Percentiles rank a stretch among this genome's conserved stretches.
phyloP scores from a whole-genome alignment of 1,140 invertebrate species.

The Asbolus verrucosus region DNA sequence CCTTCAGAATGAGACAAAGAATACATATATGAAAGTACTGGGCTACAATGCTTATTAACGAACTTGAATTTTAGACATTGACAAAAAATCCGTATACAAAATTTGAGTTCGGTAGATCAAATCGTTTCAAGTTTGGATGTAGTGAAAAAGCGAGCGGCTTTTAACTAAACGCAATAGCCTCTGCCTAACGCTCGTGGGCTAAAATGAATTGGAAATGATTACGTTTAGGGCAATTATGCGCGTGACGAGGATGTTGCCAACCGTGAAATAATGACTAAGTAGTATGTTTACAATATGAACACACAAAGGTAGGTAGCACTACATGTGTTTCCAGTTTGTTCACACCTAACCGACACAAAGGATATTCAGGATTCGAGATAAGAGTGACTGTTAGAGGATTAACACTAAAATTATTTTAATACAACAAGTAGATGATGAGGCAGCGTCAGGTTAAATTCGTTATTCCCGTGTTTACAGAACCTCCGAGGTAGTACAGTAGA shows the following conservation, averaged over 20 bases:
- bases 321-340: conserved; percentile 26
- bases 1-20: too few species aligned
- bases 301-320: conserved; percentile 4
- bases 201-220: conserved; percentile 44
- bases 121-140: too few species aligned
- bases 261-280: conserved; percentile 52
- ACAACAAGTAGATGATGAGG: too few species aligned
- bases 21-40: too few species aligned
- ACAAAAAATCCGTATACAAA: too few species aligned
- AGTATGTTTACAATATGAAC: conserved; percentile 47
- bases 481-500: not conserved
- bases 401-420: conserved; percentile 5
- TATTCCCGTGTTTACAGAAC: too few species aligned
- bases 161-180: too few species aligned
- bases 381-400: not conserved
- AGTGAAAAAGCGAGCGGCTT: too few species aligned
- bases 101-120: too few species aligned
- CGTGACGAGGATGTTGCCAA: conserved; percentile 48
- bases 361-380: not conserved
- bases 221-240: conserved; percentile 47
- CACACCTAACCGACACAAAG: conserved; percentile 30
- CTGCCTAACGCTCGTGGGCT: too few species aligned
- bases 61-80: too few species aligned
- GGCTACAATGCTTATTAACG: too few species aligned
- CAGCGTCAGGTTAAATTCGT: conserved; percentile 19